phyloP scores from a whole-genome alignment of 2,113 vertebrate genomes.

The Oreochromis aureus region DNA sequence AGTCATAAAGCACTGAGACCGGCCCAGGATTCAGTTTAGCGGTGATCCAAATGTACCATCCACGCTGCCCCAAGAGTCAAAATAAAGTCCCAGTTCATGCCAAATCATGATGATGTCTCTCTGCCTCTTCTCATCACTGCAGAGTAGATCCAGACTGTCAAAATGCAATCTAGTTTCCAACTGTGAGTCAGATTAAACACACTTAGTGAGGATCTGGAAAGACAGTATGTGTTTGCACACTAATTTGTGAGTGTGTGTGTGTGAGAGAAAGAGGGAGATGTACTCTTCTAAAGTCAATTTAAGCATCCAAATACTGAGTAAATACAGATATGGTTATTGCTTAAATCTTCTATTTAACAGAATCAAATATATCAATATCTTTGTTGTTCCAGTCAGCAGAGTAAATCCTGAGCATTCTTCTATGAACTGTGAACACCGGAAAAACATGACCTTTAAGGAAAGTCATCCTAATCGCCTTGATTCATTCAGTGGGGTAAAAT shows the following conservation, averaged over 20 bases:
- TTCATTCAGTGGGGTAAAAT: not conserved
- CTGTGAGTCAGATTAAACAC: not conserved
- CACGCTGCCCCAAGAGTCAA: not conserved
- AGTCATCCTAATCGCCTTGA: not conserved
- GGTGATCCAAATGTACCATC: not conserved
- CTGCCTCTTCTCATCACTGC: not conserved
- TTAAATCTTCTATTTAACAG: not conserved
- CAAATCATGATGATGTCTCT: not conserved
- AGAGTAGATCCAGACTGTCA: not conserved
- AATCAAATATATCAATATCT: not conserved
- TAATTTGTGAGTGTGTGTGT: not conserved
- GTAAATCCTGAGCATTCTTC: not conserved
- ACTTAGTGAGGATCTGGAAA: not conserved
- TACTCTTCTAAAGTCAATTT: not conserved
- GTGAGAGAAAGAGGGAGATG: too few relatives aligned
- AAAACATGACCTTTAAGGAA: not conserved
- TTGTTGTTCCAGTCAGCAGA: not conserved
- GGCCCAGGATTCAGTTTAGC: not conserved
- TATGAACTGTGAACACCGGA: not conserved
- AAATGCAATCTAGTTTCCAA: not conserved
- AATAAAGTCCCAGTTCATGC: not conserved
- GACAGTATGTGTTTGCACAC: not conserved
- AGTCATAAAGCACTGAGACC: not conserved
- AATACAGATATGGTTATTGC: not conserved
- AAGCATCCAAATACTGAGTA: not conserved